Percentiles rank a stretch among this genome's conserved stretches.
phyloP scores from a whole-genome alignment of 2,113 vertebrate genomes.

The mouse (Mus musculus) region DNA sequence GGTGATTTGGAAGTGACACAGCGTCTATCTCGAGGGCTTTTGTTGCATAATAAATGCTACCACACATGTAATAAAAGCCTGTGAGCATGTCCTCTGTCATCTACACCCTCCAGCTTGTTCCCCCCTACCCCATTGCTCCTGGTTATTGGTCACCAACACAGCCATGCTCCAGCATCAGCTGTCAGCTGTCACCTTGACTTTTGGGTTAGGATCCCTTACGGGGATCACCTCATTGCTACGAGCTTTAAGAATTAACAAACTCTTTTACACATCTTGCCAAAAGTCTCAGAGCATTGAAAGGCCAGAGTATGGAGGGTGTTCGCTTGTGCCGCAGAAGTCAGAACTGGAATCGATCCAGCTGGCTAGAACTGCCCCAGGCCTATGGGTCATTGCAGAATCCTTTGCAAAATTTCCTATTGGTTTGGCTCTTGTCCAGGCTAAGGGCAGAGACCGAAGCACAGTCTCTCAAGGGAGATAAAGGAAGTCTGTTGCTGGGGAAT shows the following conservation, averaged over 20 bases:
- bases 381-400: conserved; percentile 54
- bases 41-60: conserved; percentile 40
- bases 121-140: neutral
- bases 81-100: conserved; percentile 32
- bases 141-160: conserved; percentile 14
- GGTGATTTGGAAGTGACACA: neutral
- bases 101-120: neutral
- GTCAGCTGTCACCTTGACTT: conserved; percentile 45
- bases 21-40: conserved; percentile 1
- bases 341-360: conserved; percentile 56
- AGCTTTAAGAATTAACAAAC: neutral
- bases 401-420: conserved; percentile 58
- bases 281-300: conserved; percentile 21
- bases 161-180: neutral
- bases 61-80: conserved; percentile 43
- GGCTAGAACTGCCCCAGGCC: neutral
- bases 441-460: conserved; percentile 64
- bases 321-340: conserved; percentile 1
- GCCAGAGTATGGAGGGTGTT: neutral
- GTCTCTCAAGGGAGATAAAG: conserved; percentile 63
- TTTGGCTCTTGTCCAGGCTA: conserved; percentile 69
- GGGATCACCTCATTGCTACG: neutral
- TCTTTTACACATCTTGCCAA: conserved; percentile 27
- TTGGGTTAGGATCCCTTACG: conserved; percentile 26
- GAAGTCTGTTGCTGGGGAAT: conserved; percentile 68